phyloP scores from a whole-genome alignment of 2,888 invertebrate genomes.

The Helicoverpa assulta region DNA sequence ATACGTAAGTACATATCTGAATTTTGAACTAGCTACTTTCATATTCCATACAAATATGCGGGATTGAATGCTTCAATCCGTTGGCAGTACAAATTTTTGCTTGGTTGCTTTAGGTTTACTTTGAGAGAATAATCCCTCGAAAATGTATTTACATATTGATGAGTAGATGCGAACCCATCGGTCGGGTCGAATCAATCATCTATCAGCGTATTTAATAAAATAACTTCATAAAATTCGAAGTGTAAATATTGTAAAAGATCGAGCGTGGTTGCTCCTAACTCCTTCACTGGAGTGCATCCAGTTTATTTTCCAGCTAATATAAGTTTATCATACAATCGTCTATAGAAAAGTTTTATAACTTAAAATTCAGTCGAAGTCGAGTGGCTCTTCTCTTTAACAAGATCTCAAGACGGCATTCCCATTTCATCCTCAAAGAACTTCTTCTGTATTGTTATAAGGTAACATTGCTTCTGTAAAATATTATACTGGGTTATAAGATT shows the following conservation, averaged over 20 bases:
- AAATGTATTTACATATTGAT: conserved; percentile 57
- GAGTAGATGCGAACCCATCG: conserved; percentile 44
- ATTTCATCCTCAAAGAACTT: conserved; percentile 55
- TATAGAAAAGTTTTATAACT: conserved; percentile 56
- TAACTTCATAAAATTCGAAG: conserved; percentile 48
- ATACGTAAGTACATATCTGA: neutral
- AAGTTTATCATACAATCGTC: conserved; percentile 47
- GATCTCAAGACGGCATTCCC: conserved; percentile 62
- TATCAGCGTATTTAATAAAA: conserved; percentile 49
- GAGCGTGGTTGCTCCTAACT: conserved; percentile 22
- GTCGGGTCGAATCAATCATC: conserved; percentile 52
- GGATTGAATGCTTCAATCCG: conserved; percentile 12
- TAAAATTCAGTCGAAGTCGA: conserved; percentile 63
- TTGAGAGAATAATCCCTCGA: conserved; percentile 48
- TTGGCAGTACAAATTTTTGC: conserved; percentile 38
- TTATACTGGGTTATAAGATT: conserved; percentile 19
- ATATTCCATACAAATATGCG: conserved; percentile 6
- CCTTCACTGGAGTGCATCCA: conserved; percentile 20
- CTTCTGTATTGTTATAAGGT: conserved; percentile 29
- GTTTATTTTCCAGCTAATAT: conserved; percentile 51
- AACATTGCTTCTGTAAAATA: conserved; percentile 22
- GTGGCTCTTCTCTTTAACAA: conserved; percentile 61
- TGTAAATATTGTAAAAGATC: conserved; percentile 47
- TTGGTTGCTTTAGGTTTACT: conserved; percentile 38
- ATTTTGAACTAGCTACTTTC: conserved; percentile 2